Conservation (phyloP, 2,888 invertebrate species). For the Saturnia japonica region DNA sequence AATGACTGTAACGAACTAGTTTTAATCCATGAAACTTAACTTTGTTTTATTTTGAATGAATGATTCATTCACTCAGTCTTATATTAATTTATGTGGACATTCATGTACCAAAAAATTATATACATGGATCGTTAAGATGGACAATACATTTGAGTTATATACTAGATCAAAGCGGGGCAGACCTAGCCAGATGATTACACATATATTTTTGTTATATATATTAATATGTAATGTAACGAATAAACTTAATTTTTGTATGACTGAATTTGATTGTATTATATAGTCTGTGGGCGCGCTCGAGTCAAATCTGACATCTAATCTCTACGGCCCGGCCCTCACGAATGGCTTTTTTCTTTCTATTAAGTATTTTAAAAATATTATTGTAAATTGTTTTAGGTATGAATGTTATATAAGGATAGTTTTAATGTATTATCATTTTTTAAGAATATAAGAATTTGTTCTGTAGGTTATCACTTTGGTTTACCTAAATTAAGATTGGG, state of each 20-base stretch:
- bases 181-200: conserved; percentile 48
- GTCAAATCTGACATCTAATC: conserved; percentile 28
- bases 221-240: conserved; percentile 59
- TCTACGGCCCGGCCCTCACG: conserved; percentile 30
- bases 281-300: conserved; percentile 29
- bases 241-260: conserved; percentile 68
- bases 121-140: conserved; percentile 48
- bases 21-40: background rate
- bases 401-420: conserved; percentile 75
- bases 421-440: conserved; percentile 73
- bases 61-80: conserved; percentile 22
- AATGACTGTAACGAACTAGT: background rate
- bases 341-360: conserved; percentile 46
- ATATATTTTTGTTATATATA: conserved; percentile 73
- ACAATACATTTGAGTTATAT: conserved; percentile 52
- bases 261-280: conserved; percentile 63
- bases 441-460: conserved; percentile 54
- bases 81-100: conserved; percentile 57
- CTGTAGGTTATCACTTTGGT: conserved; percentile 10
- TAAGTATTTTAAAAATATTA: conserved; percentile 59
- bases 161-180: conserved; percentile 26
- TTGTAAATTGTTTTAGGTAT: conserved; percentile 78
- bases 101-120: conserved; percentile 70
- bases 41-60: conserved; percentile 13
- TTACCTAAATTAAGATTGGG: conserved; percentile 10